A percentile compares a stretch with the other conserved stretches of the same genome.
Evolutionary conservation across 1,140 invertebrate species (phyloP).

Genomic region (Adelges cooleyi): DNA sequence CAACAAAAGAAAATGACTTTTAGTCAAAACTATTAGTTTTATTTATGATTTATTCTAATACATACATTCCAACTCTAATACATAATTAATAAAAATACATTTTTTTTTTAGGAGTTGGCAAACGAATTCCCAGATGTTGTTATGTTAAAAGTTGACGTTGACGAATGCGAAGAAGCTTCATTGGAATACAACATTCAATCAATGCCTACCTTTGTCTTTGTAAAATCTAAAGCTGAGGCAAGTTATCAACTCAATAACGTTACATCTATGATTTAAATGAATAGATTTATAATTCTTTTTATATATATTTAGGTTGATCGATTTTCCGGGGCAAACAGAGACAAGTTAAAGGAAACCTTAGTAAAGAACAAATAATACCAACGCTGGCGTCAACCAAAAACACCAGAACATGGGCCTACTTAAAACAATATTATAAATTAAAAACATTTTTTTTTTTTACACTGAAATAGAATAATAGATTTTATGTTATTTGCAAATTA

Average conservation of each 20-base stretch:
- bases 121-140: conserved; percentile 44
- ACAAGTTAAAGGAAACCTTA: conserved; percentile 52
- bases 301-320: conserved; percentile 40
- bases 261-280: neutral
- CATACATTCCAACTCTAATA: too few relatives aligned
- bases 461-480: too few relatives aligned
- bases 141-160: conserved; percentile 71
- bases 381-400: neutral
- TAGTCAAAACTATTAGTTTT: too few relatives aligned
- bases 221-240: conserved; percentile 61
- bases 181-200: conserved; percentile 66
- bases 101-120: conserved; percentile 47
- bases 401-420: neutral
- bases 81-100: too few relatives aligned
- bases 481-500: too few relatives aligned
- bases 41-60: too few relatives aligned
- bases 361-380: conserved; percentile 19
- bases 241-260: conserved; percentile 30
- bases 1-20: too few relatives aligned
- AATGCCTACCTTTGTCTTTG: conserved; percentile 89
- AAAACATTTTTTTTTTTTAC: too few relatives aligned
- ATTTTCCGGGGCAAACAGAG: conserved; percentile 68
- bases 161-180: conserved; percentile 74
- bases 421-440: neutral
- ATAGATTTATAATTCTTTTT: neutral